Base-by-base conservation (phyloP, 2,113 vertebrate genomes). In the Periophthalmus modestus region DNA sequence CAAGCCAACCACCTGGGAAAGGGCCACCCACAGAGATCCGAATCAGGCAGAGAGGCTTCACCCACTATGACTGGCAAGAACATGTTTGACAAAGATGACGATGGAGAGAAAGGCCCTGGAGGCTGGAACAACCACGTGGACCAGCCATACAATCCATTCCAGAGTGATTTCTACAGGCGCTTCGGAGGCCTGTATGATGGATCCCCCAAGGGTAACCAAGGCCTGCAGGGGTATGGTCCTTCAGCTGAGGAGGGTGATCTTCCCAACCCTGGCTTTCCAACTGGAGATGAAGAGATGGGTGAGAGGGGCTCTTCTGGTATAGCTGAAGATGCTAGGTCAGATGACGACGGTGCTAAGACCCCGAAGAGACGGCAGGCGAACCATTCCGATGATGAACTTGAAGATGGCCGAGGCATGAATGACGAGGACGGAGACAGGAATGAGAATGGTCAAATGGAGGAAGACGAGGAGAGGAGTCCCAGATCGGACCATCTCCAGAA, bases 1-100 rank as follows among this genome's bases (percentile, higher is more conserved):
- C 98, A 98, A 92, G 96, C 97, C 84, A 99, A 98, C 80, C 98
- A 99, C 87, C 74, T 99, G 77, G 96, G 96, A 69, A 97, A 96
- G 78, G 93, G 94, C 1, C 95, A 95, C 67, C 92, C 93, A 77
- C 95, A 95, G 71, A 90, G 69, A 5, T 11, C 79, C 6, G 89
- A 89, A 67, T 88, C 91, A 78, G 92, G 86, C 84, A 96, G 96
- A 80, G 97, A 93, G 73, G 84, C 77, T 77, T 91, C 80, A 85
- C 93, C 86, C 84, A 91, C 55, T 79, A 91, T 73, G 87, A 94
- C 85, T 81, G 77, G 46, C 84, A 93, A 85, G 84, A 85, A 16
- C 57, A 71, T 75, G 68, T 66, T 80, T 90, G 90, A 91, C 90
- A 94, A 80, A 93, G 91, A 92, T 84, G 95, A 82, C 90, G 74